These are phyloP conservation scores for Enteromius mattozi DNA, from an alignment of 2,797 vertebrate species.

Conservation along the genomic window DNA sequence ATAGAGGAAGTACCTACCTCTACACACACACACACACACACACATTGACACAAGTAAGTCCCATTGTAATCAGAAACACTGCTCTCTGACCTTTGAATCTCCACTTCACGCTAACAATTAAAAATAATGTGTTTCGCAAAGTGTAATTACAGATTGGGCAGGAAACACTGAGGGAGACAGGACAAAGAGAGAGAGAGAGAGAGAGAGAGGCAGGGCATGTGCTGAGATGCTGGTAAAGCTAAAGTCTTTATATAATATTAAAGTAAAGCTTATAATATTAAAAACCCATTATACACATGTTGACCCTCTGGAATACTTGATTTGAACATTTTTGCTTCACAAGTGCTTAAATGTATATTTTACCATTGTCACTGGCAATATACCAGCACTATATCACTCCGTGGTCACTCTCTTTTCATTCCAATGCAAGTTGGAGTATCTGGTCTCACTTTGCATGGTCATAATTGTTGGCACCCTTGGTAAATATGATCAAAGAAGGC, in stretches of 20 bases:
- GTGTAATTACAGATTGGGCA: conserved; percentile 26
- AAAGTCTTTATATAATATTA: neutral
- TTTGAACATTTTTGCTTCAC: neutral
- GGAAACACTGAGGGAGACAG: neutral
- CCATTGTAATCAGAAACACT: conserved; percentile 32
- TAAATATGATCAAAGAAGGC: too few relatives aligned
- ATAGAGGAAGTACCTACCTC: conserved; percentile 26
- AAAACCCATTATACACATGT: neutral
- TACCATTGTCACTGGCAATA: neutral
- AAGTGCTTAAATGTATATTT: neutral
- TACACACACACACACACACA: conserved; percentile 9
- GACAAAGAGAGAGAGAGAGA: neutral
- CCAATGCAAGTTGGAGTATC: neutral
- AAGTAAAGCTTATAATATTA: neutral
- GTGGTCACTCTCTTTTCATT: neutral
- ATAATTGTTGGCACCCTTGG: too few relatives aligned
- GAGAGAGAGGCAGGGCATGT: neutral
- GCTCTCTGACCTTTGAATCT: conserved; percentile 35
- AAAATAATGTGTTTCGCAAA: conserved; percentile 32
- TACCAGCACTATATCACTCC: neutral
- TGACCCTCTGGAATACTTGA: neutral
- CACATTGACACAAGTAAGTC: neutral
- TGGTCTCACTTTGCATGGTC: neutral
- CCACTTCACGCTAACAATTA: conserved; percentile 41
- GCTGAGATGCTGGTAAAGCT: neutral